Base-by-base conservation (phyloP, 2,797 vertebrate genomes). In the Chelonia mydas region DNA sequence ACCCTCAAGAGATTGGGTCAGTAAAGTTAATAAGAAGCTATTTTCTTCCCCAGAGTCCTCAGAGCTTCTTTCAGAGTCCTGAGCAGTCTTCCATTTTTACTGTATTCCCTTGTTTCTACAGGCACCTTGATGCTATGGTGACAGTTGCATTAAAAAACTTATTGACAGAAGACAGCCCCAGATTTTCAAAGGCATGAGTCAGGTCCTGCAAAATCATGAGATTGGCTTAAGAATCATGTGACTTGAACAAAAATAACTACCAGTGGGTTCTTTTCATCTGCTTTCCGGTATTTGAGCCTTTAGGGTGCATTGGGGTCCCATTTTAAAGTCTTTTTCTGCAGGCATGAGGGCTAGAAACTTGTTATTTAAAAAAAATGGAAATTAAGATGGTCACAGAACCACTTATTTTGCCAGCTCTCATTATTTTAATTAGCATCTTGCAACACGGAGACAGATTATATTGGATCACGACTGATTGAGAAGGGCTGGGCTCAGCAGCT, bases 31-130 rank as follows among this genome's bases (percentile, higher is more conserved):
- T 50, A 41, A 88, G 59, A 91, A 94, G 92, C 0, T 0, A 9
- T 31, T 10, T 91, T 37, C 31, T 87, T 95, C 91, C 79, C 92
- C 79, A 90, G 94, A 95, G 78, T 57, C 27, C 19, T 21, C 53
- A 4, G 87, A 55, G 33, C 82, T 88, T 33, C 76, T 17, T 6
- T 5, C 25, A 86, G 86, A 89, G 93, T 10, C 53, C 51, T 54
- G 27, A 84, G 33, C 1, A 0, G 0, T 51, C 78, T 91, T 93
- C 54, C 68, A 89, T 37, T 74, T 61, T 59, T 85, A 28, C 1
- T 87, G 6, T 37, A 25, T 84, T 91, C 45, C 7, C 11, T n/a
- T 86, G 50, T 81, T 61, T 25, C 41, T 90, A 31, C 19, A 55
- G 76, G 17, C 15, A 25, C 47, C 51, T 76, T 90, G 83, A 57